Evolutionary conservation across 1,140 invertebrate species (phyloP), one percentile per base, ranked within the genome.

Genomic region (Procambarus clarkii): DNA sequence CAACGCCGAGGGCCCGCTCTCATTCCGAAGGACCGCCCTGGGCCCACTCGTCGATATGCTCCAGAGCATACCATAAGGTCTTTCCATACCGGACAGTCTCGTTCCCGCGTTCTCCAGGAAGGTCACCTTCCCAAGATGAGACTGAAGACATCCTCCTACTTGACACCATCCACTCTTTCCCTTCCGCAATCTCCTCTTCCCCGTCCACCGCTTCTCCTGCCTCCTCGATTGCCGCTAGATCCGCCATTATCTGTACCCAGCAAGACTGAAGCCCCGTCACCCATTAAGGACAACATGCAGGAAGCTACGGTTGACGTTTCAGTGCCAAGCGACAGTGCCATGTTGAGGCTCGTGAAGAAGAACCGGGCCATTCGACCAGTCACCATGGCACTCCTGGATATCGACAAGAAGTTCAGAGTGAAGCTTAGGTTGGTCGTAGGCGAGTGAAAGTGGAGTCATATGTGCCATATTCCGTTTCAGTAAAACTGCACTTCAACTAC

Each of bases 321-420:
- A 3, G 15, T 80, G 46, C 78, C 78, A 13, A 80, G 48, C n/a
- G 9, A 80, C 24, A 80, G 46, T 80, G 45, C 48, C 21, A 50
- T 80, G 0, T 18, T 80, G 46, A 45, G 78, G 78, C 50, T 80
- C 46, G 48, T n/a, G 2, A 80, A 80, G 2, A 3, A 80, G 0
- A 80, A 80, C 78, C 78, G 13, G 5, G 21, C 50, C 78, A 24
- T 24, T 8, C 78, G 78, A 3, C 78, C 78, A 13, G 48, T 80
- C 78, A 80, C 78, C 44, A 80, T 80, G 78, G 78, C 78, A 3
- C 46, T 80, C 21, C 48, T 80, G 78, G 78, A 80, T 4, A 11
- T 80, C 13, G 78, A 80, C 46, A 80, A 80, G 44, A 80, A 50
- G 44, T n/a, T 48, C 45, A 48, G 78, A 50, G 45, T 80, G 3